Percentiles rank a stretch among this genome's conserved stretches.
Evolutionary conservation across 2,113 vertebrate genomes (phyloP).

Genomic region (Pongo abelii): DNA sequence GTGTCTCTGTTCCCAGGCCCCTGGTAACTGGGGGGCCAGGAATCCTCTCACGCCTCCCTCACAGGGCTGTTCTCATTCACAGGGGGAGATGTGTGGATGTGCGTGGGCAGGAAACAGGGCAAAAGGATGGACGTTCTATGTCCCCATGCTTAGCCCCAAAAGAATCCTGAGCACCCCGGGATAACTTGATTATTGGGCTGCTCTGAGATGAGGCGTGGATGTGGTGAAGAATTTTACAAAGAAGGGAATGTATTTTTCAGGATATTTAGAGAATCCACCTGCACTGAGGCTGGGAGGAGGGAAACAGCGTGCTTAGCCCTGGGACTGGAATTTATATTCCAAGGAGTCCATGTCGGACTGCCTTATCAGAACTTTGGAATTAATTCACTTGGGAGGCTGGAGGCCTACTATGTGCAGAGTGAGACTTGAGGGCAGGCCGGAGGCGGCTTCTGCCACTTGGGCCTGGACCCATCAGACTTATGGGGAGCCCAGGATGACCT

Average conservation of each 20-base stretch:
- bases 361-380: background rate
- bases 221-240: background rate
- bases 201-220: background rate
- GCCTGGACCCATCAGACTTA: background rate
- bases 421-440: background rate
- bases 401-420: background rate
- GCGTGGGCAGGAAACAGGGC: background rate
- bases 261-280: background rate
- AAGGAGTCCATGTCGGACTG: background rate
- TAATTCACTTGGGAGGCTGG: background rate
- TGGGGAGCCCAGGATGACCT: background rate
- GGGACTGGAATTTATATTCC: background rate
- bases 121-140: rapidly evolving
- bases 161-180: background rate
- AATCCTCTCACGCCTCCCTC: background rate
- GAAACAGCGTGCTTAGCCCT: background rate
- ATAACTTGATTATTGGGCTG: background rate
- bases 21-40: background rate
- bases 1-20: background rate
- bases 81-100: background rate
- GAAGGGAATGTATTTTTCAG: background rate
- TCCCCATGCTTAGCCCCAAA: background rate
- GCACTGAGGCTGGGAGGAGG: background rate
- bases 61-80: background rate
- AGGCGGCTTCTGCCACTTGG: background rate